Evolutionary conservation across 2,113 vertebrate genomes (phyloP), one percentile per base, ranked within the genome.

Genomic region (Meleagris gallopavo): DNA sequence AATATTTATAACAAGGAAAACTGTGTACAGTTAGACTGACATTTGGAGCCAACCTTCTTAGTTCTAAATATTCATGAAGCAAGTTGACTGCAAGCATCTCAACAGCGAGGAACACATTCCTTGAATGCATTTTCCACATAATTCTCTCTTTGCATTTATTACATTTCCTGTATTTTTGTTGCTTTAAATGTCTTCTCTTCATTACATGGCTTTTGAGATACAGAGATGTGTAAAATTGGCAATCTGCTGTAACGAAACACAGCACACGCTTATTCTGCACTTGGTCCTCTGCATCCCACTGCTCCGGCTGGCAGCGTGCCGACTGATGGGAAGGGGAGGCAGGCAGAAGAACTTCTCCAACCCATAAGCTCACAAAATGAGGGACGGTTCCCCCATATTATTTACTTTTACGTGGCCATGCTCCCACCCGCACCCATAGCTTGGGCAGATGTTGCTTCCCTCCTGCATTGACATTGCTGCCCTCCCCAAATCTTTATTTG

Each of bases 21-120:
- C 72, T 86, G 80, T 66, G 77, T 84, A 83, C 91, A 71, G 96
- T 94, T 54, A 86, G 74, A 89, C 65, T 94, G 95, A 78, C 79
- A 90, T 88, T 94, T 76, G 85, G 73, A 96, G 75, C 65, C 93
- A 95, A 67, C 78, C 66, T 91, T 71, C 84, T 90, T 85, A 85
- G 93, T 93, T 60, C 77, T 96, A 95, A 97, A 96, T 96, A 96
- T 97, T 97, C 89, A 97, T 96, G 94, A 95, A 83, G 89, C 55
- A 80, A 93, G 67, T 8, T 83, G 69, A 87, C 69, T 85, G 70
- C 62, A 67, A 90, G 85, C 12, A 0, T 61, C 66, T 81, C 81
- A 2, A 4, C 86, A 88, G 81, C 6, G 1, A 83, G 92, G 66
- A 52, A 60, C 92, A 75, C 81, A 10, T 60, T 89, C 41, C 61